Base-by-base conservation (phyloP, 2,113 vertebrate species). In the Pycnonotus jocosus region DNA sequence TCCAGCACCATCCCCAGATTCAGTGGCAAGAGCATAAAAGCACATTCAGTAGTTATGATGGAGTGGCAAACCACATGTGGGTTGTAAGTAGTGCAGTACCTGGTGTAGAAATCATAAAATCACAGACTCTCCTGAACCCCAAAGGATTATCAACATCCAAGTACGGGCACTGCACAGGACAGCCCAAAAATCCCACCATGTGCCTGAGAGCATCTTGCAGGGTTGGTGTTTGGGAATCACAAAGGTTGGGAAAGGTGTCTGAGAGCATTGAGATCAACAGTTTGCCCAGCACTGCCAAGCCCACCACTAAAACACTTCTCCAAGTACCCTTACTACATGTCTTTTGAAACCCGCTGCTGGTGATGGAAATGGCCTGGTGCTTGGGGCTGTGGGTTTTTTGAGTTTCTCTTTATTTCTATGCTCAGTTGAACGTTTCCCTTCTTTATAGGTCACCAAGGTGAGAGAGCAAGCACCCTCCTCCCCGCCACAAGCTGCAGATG, bases 391-490 rank as follows among this genome's bases (percentile, higher is more conserved):
- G 62, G 48, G 12, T 6, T 53, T 71, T n/a, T 54, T 13, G 19
- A 81, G 64, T 54, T 95, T 61, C 83, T 81, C 86, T 94, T 95
- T 94, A 69, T 44, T 88, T 96, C 81, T 88, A 61, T 14, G 12
- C 57, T 70, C 9, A 30, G 62, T 73, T 11, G 3, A 50, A 50
- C 2, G 5, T 2, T 68, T 90, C 71, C 33, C 40, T 60, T 19
- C 64, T 84, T 84, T 72, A n/a, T 7, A 92, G 86, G 80, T 91
- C 86, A 93, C 61, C 65, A 4, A 28, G 69, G 70, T 35, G 71
- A 64, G 80, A 64, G 78, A 45, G 24, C 11, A 3, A 44, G 57
- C 11, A 3, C 44, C 53, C 37, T 45, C 47, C 77, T 57, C 16
- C 19, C 44, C 7, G 2, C 42, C 25, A 1, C 11, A 2, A 45